Conservation (phyloP, 2,797 vertebrate genomes). For the Synaphobranchus kaupii region DNA sequence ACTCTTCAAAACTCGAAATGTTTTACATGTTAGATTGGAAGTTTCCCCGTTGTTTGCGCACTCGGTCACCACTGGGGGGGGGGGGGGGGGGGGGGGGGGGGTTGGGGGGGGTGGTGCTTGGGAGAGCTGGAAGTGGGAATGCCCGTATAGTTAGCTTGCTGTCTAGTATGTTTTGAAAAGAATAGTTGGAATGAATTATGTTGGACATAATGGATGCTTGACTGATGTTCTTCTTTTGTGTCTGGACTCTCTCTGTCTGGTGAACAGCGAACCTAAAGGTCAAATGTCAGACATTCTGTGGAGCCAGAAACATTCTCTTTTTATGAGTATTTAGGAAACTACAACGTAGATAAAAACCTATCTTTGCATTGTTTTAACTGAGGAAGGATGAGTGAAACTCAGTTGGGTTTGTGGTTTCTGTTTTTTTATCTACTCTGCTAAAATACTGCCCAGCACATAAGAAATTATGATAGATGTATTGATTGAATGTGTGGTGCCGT, state of each 20-base stretch:
- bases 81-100: too few relatives aligned
- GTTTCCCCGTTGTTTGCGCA: slow-evolving; percentile 47
- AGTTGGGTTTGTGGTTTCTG: not conserved
- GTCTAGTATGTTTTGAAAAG: slow-evolving; percentile 37
- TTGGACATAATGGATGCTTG: slow-evolving; percentile 30
- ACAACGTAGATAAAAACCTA: not conserved
- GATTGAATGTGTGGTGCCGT: slow-evolving; percentile 67
- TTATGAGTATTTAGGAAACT: not conserved
- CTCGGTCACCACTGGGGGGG: slow-evolving; percentile 19
- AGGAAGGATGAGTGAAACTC: slow-evolving; percentile 23
- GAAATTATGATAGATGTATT: not conserved
- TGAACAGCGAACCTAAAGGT: slow-evolving; percentile 11
- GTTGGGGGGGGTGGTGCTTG: slow-evolving; percentile 32
- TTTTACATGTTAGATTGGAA: slow-evolving; percentile 42
- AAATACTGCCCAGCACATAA: not conserved
- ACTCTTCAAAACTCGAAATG: slow-evolving; percentile 44
- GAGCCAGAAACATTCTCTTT: not conserved
- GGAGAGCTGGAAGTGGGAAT: not conserved
- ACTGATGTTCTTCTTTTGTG: slow-evolving; percentile 41
- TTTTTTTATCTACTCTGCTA: not conserved
- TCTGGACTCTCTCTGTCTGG: slow-evolving; percentile 28
- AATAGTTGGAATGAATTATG: slow-evolving; percentile 39
- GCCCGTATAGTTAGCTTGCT: not conserved
- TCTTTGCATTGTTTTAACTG: slow-evolving; percentile 26
- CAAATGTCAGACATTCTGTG: not conserved